Conservation (phyloP, 92 coral and sea anemone genomes). For the Phenganax stokvisi region DNA sequence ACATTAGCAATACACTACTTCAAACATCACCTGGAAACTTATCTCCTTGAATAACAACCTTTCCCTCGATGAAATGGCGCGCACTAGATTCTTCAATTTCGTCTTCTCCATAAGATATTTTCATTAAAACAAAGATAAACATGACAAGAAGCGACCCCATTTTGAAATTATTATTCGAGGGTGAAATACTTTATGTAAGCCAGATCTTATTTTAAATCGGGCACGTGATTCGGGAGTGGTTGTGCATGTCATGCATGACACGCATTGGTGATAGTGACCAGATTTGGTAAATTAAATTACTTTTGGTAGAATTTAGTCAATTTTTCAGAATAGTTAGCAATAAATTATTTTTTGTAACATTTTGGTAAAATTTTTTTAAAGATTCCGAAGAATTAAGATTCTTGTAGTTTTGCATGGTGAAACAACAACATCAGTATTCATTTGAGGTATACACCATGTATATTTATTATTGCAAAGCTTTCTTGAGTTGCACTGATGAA, state of each 20-base stretch:
- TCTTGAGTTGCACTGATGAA: no score
- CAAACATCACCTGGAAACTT: constrained; percentile 66
- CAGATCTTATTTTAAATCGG: background rate
- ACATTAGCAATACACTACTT: background rate
- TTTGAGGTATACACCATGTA: no score
- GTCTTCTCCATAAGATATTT: constrained; percentile 53
- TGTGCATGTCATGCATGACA: background rate
- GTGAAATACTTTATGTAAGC: constrained; percentile 2
- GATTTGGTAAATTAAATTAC: background rate
- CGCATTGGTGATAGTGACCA: background rate
- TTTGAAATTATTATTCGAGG: background rate
- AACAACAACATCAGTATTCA: no score
- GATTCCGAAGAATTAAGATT: no score
- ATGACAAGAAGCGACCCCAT: background rate
- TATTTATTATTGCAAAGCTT: no score
- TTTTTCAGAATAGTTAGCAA: no score
- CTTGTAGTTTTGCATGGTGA: no score
- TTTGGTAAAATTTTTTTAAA: no score
- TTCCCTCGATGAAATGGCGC: constrained; percentile 89
- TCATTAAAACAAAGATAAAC: constrained; percentile 48
- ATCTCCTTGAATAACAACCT: constrained; percentile 70
- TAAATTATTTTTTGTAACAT: no score
- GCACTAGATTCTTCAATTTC: constrained; percentile 53
- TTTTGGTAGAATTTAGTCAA: no score
- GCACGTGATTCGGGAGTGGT: background rate